Percentiles rank a stretch among this genome's conserved stretches.
Evolutionary conservation across 92 coral and sea anemone genomes (phyloP).

Genomic region (Paragorgia papillata): DNA sequence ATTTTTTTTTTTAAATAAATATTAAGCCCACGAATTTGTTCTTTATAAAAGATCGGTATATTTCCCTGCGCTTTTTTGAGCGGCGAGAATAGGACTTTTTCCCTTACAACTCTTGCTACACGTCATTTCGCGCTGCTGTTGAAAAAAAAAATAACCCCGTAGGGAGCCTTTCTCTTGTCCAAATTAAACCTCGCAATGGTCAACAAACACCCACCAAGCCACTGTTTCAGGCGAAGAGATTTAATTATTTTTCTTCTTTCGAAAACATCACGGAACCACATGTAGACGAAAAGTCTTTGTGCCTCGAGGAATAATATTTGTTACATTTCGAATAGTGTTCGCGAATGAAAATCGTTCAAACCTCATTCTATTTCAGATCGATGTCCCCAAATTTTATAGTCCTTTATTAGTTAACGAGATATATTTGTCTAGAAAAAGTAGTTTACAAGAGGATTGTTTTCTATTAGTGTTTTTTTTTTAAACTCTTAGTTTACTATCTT

Average conservation of each 20-base stretch:
- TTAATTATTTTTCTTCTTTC: conserved; percentile 37
- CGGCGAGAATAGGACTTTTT: not conserved
- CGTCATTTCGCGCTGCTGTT: conserved; percentile 3
- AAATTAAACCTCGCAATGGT: conserved; percentile 21
- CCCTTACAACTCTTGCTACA: not conserved
- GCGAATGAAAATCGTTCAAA: not conserved
- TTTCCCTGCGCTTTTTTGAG: no score
- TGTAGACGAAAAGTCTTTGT: conserved; percentile 15
- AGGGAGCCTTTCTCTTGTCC: not conserved
- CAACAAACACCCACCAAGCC: conserved; percentile 40
- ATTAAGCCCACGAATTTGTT: no score
- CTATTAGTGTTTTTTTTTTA: no score
- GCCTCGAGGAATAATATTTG: conserved; percentile 4
- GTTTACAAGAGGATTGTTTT: no score
- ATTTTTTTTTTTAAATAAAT: no score
- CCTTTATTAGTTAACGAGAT: no score
- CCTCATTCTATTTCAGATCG: no score
- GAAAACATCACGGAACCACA: conserved; percentile 16
- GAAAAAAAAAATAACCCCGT: not conserved
- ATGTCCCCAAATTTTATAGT: no score
- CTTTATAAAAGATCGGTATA: no score
- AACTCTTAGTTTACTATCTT: conserved; percentile 5
- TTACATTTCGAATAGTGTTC: no score
- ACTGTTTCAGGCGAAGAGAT: conserved; percentile 39
- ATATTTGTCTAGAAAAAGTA: no score